These are phyloP conservation scores for Venustaconcha ellipsiformis DNA, from an alignment of 1,140 invertebrate genomes.

Conservation along the genomic window DNA sequence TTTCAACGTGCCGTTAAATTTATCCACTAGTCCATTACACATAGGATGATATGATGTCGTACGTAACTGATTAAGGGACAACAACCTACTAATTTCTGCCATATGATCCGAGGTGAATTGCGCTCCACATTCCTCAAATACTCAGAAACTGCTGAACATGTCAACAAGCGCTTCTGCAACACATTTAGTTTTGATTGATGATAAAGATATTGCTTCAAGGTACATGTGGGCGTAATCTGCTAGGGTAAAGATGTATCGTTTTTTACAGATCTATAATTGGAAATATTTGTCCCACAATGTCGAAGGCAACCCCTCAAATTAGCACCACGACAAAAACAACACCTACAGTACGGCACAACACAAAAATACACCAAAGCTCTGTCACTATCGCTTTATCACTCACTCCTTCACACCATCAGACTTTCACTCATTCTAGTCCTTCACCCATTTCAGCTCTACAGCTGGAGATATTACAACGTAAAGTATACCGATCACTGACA, in stretches of 20 bases:
- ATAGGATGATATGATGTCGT: constrained; percentile 48
- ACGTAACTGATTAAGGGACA: constrained; percentile 28
- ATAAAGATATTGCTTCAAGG: constrained; percentile 9
- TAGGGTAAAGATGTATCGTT: constrained; percentile 8
- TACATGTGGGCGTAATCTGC: constrained; percentile 10
- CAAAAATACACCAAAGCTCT: too few species aligned
- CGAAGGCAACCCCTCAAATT: constrained; percentile 18
- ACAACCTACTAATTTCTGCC: constrained; percentile 21
- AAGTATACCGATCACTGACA: too few species aligned
- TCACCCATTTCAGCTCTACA: too few species aligned
- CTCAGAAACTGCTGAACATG: constrained; percentile 63
- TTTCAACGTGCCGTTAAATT: too few species aligned
- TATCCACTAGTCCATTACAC: too few species aligned
- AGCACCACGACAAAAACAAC: not conserved
- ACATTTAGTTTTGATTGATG: not conserved
- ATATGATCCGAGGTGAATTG: too few species aligned
- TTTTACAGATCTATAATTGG: not conserved
- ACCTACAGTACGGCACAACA: too few species aligned
- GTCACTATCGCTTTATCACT: too few species aligned
- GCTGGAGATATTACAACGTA: too few species aligned
- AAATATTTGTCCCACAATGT: constrained; percentile 7
- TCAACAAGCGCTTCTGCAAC: constrained; percentile 39
- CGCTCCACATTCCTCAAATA: constrained; percentile 61
- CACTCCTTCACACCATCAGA: too few species aligned
- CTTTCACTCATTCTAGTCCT: too few species aligned